phyloP scores from a whole-genome alignment of 92 coral and sea anemone species.

The Parazoanthus swiftii region DNA sequence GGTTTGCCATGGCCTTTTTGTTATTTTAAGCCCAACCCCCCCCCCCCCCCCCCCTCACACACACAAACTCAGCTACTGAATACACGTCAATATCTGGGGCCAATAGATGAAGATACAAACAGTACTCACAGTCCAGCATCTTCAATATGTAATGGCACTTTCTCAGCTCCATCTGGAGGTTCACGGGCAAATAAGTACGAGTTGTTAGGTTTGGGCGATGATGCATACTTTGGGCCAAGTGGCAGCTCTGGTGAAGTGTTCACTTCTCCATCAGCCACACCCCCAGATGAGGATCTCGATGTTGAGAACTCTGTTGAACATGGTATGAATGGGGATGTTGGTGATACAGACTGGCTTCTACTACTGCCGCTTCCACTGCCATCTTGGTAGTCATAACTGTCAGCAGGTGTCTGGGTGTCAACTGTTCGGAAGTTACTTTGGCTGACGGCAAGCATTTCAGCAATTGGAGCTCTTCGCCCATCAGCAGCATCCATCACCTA shows the following conservation, averaged over 20 bases:
- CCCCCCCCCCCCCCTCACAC: no score
- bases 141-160: constrained; percentile 84
- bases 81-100: no score
- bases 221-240: constrained; percentile 81
- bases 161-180: constrained; percentile 99
- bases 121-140: constrained; percentile 75
- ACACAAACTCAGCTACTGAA: no score
- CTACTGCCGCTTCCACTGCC: constrained; percentile 68
- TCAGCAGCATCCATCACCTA: constrained; percentile 78
- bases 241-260: constrained; percentile 81
- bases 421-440: constrained; percentile 69
- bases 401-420: constrained; percentile 82
- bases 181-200: constrained; percentile 91
- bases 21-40: no score
- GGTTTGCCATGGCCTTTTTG: no score
- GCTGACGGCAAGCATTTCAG: constrained; percentile 58
- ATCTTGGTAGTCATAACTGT: constrained; percentile 71
- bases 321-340: constrained; percentile 74
- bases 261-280: constrained; percentile 62
- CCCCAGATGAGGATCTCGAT: constrained; percentile 86
- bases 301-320: constrained; percentile 79
- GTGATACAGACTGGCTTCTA: constrained; percentile 85
- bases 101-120: no score
- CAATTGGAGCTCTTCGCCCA: constrained; percentile 90
- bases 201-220: constrained; percentile 93